phyloP scores from a whole-genome alignment of 2,113 vertebrate species.

The Pygathrix nemaeus region DNA sequence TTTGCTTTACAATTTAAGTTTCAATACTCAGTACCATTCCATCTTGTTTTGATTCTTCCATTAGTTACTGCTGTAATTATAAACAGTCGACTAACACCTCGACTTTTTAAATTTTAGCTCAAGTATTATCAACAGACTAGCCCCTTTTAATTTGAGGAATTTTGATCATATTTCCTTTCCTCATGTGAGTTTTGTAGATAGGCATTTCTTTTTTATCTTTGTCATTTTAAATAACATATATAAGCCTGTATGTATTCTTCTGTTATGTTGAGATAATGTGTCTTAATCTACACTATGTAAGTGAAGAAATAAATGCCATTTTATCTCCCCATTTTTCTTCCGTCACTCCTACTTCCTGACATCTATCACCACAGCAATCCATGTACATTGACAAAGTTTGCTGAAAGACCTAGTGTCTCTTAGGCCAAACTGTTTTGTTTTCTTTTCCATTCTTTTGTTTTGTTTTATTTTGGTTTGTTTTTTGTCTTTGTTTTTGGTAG shows the following conservation, averaged over 20 bases:
- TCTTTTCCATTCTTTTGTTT: background rate
- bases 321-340: background rate
- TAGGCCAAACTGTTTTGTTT: background rate
- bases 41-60: background rate
- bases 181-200: background rate
- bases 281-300: background rate
- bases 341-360: background rate
- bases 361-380: background rate
- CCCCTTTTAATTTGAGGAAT: background rate
- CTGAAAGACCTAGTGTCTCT: background rate
- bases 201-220: background rate
- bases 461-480: background rate
- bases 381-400: background rate
- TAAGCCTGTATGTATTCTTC: background rate
- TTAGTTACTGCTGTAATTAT: background rate
- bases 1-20: background rate
- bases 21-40: background rate
- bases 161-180: background rate
- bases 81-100: background rate
- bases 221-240: background rate
- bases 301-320: background rate
- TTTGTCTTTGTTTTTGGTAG: background rate
- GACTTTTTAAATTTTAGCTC: background rate
- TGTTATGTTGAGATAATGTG: background rate
- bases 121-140: background rate